Evolutionary conservation across 2,888 invertebrate genomes (phyloP).

Genomic region (Andrena dorsata): DNA sequence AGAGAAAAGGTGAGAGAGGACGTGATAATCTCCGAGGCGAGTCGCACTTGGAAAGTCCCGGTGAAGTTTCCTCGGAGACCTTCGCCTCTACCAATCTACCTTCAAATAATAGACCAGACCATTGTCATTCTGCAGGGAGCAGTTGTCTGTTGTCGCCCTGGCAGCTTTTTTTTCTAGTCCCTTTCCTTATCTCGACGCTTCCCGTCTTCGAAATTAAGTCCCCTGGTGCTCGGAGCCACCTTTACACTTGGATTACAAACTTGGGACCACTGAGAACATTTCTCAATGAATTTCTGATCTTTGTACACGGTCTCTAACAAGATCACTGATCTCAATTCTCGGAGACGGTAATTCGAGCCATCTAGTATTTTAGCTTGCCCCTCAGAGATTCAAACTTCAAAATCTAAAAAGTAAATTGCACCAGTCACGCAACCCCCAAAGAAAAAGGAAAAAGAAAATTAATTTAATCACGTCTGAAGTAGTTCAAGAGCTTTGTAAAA

Average conservation of each 20-base stretch:
- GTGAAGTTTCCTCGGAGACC: slow-evolving; percentile 29
- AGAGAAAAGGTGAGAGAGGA: slow-evolving; percentile 26
- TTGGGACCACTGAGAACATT: too few species aligned
- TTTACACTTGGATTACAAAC: background rate
- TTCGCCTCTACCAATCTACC: slow-evolving; percentile 31
- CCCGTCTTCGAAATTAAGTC: background rate
- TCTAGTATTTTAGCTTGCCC: too few species aligned
- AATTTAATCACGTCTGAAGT: too few species aligned
- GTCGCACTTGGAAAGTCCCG: slow-evolving; percentile 38
- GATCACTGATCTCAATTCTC: too few species aligned
- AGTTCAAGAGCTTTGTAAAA: too few species aligned
- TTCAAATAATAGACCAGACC: slow-evolving; percentile 27
- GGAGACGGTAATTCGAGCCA: too few species aligned
- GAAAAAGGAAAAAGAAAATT: too few species aligned
- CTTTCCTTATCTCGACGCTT: background rate
- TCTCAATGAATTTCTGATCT: too few species aligned
- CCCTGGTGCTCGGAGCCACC: background rate
- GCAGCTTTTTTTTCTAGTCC: background rate
- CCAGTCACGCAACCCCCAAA: too few species aligned
- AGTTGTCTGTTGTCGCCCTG: background rate
- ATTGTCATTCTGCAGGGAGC: slow-evolving; percentile 7
- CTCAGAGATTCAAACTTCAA: too few species aligned
- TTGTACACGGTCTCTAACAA: too few species aligned
- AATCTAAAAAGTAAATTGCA: too few species aligned
- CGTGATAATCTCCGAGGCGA: slow-evolving; percentile 57